Percentiles rank a stretch among this genome's conserved stretches.
These are phyloP conservation scores for Helicoverpa armigera DNA, from an alignment of 1,140 invertebrate species.

Conservation along the genomic window DNA sequence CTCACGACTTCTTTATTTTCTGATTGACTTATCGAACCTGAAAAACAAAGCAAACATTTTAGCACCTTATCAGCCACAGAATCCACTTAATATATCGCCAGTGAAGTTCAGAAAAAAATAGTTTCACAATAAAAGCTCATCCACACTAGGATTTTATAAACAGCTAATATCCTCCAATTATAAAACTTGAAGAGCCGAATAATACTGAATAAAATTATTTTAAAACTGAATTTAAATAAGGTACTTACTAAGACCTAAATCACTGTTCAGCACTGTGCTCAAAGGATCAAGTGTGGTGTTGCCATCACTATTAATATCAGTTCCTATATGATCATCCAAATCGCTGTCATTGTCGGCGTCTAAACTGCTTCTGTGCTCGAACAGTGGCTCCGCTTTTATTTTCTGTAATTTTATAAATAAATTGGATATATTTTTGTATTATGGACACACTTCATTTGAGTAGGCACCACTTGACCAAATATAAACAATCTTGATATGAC, in stretches of 20 bases:
- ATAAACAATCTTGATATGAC: too few relatives aligned
- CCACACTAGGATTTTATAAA: too few relatives aligned
- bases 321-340: slow-evolving; percentile 18
- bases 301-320: slow-evolving; percentile 37
- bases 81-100: too few relatives aligned
- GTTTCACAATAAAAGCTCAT: too few relatives aligned
- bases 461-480: too few relatives aligned
- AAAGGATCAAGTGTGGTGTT: slow-evolving; percentile 67
- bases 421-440: too few relatives aligned
- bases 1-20: slow-evolving; percentile 71
- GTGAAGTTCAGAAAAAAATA: too few relatives aligned
- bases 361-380: slow-evolving; percentile 52
- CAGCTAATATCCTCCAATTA: too few relatives aligned
- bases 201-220: neutral
- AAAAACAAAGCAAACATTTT: slow-evolving; percentile 53
- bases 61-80: too few relatives aligned
- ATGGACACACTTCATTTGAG: too few relatives aligned
- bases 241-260: slow-evolving; percentile 70
- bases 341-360: slow-evolving; percentile 49
- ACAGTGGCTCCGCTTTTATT: slow-evolving; percentile 70
- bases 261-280: slow-evolving; percentile 66
- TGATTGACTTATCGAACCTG: slow-evolving; percentile 62
- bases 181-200: too few relatives aligned
- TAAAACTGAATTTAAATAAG: neutral
- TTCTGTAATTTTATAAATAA: slow-evolving; percentile 54